Evolutionary conservation across 2,797 vertebrate genomes (phyloP), one percentile per base, ranked within the genome.

Genomic region (Somateria mollissima): DNA sequence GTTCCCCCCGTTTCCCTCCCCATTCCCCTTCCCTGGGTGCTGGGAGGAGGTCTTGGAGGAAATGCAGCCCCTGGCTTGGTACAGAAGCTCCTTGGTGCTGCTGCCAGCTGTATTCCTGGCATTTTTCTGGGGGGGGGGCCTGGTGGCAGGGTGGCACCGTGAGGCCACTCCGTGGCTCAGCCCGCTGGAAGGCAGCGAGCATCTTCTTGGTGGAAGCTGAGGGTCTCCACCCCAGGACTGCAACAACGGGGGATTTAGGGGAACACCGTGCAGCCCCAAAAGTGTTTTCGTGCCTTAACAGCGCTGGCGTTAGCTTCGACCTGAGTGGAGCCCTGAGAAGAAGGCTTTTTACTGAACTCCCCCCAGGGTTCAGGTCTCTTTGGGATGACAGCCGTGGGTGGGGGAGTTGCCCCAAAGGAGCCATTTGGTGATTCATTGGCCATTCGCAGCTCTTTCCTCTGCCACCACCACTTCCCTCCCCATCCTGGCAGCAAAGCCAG

Each of bases 341-440:
- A 47, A 43, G n/a, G n/a, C 20, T 30, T 15, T 89, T 70, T 84
- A 54, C 36, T 41, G 18, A 86, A 86, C 11, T 14, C 25, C 27
- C 69, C 7, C 11, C 57, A 65, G 28, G 17, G 30, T 73, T 41
- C 0, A 0, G 19, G 13, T 67, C 51, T 41, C 24, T 4, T 39
- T 80, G 39, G 39, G 60, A n/a, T 60, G 76, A 70, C 58, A 90
- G 73, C 72, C 36, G 72, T 8, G 20, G 69, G 56, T 32, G 13
- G 45, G 69, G 89, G 80, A 72, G 39, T 73, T 76, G 39, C 34
- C 64, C 24, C 21, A 60, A 61, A 81, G 49, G 36, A 89, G 37
- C 69, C 70, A 62, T 75, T n/a, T 69, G 27, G 82, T 84, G 64
- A 70, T 91, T 90, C 82, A 73, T 64, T 74, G 85, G 34, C 61